Conservation (phyloP, 2,888 invertebrate species). For the Nomada lathburiana region DNA sequence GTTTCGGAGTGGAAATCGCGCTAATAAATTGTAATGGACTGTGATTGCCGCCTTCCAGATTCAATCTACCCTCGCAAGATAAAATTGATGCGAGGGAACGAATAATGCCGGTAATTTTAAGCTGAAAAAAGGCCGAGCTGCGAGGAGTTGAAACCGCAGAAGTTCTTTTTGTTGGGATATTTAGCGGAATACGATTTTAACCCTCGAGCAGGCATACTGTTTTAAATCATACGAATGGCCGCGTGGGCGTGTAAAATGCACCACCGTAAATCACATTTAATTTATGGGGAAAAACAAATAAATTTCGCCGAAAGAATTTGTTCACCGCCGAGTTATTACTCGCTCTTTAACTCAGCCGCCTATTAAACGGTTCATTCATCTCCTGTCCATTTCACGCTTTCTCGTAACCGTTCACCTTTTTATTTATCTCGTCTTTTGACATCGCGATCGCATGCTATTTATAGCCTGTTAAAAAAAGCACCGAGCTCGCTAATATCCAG, state of each 20-base stretch:
- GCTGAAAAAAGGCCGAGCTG: not conserved
- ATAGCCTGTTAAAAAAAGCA: conserved; percentile 14
- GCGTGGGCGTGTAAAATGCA: conserved; percentile 48
- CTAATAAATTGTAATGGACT: not conserved
- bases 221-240: conserved; percentile 44
- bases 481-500: conserved; percentile 12
- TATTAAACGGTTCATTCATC: conserved; percentile 25
- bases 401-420: not conserved
- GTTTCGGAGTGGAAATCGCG: too few relatives aligned
- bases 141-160: not conserved
- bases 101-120: not conserved
- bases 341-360: conserved; percentile 27
- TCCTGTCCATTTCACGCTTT: conserved; percentile 8
- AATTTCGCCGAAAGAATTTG: conserved; percentile 45
- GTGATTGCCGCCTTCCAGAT: not conserved
- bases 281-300: conserved; percentile 53
- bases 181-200: conserved; percentile 42
- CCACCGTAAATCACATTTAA: conserved; percentile 44
- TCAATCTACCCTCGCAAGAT: not conserved
- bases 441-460: conserved; percentile 20
- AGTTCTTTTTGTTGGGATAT: conserved; percentile 6
- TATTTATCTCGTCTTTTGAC: not conserved
- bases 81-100: not conserved
- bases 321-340: conserved; percentile 32
- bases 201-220: conserved; percentile 33